Conservation (phyloP, 2,888 invertebrate genomes). For the Epinotia bilunana region DNA sequence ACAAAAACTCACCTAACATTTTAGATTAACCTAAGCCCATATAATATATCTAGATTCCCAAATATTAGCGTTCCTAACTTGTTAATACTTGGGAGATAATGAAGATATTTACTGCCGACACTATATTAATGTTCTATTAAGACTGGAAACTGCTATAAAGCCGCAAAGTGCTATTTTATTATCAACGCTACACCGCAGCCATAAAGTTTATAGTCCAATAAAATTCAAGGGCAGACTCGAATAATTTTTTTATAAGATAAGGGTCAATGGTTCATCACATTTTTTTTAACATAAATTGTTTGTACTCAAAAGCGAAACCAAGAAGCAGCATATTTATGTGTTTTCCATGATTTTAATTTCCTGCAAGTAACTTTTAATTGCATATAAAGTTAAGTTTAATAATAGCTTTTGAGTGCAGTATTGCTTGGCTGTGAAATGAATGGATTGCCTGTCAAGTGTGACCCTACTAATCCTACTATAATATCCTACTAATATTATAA, state of each 20-base stretch:
- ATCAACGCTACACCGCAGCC: background rate
- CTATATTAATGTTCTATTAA: slow-evolving; percentile 34
- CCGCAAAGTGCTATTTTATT: slow-evolving; percentile 23
- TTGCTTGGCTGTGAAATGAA: no score
- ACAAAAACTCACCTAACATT: background rate
- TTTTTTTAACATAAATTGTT: no score
- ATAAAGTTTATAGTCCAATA: slow-evolving; percentile 38
- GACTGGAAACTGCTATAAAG: slow-evolving; percentile 25
- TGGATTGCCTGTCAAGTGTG: no score
- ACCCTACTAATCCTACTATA: no score
- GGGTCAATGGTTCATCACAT: no score
- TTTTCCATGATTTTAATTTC: no score
- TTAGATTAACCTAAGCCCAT: background rate
- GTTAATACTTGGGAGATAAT: slow-evolving; percentile 31
- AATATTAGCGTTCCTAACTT: slow-evolving; percentile 22
- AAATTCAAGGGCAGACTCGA: background rate
- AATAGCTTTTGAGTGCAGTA: no score
- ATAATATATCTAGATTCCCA: slow-evolving; percentile 23
- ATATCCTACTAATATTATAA: no score
- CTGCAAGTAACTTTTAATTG: no score
- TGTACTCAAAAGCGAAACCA: no score
- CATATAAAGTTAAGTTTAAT: no score
- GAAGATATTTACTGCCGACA: slow-evolving; percentile 29
- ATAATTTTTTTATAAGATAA: background rate
- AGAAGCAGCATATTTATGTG: no score